Conservation (phyloP, 2,797 vertebrate species). For the Hephaestus fuliginosus region DNA sequence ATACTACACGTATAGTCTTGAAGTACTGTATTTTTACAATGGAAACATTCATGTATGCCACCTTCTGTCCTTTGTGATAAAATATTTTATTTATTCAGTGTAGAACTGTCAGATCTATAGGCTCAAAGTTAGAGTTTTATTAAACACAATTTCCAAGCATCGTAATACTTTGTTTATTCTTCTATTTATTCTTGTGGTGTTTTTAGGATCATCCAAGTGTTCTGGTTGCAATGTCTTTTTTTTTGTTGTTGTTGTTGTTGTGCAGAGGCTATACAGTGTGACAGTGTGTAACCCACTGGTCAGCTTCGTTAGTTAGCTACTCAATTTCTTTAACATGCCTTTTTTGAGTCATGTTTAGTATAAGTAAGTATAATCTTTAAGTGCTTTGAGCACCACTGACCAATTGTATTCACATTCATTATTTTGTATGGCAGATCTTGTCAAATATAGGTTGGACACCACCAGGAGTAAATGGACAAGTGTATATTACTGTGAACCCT, state of each 20-base stretch:
- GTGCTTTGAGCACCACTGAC: neutral
- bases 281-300: conserved; percentile 4
- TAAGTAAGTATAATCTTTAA: neutral
- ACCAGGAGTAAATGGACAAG: neutral
- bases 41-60: conserved; percentile 66
- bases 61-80: conserved; percentile 75
- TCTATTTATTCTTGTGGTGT: neutral
- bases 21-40: conserved; percentile 84
- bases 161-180: neutral
- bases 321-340: neutral
- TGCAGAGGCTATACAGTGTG: neutral
- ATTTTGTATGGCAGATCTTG: neutral
- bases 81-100: conserved; percentile 84
- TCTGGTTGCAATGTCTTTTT: neutral
- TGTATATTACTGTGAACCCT: neutral
- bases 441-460: neutral
- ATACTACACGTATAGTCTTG: conserved; percentile 74
- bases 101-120: conserved; percentile 72
- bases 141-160: conserved; percentile 73
- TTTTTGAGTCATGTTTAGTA: neutral
- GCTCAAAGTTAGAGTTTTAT: conserved; percentile 76
- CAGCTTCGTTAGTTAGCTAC: neutral
- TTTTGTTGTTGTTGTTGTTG: too few relatives aligned
- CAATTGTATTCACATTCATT: neutral
- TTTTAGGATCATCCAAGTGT: neutral